These are phyloP conservation scores for Drosophila tripunctata DNA, from an alignment of 2,888 invertebrate genomes.

Conservation along the genomic window DNA sequence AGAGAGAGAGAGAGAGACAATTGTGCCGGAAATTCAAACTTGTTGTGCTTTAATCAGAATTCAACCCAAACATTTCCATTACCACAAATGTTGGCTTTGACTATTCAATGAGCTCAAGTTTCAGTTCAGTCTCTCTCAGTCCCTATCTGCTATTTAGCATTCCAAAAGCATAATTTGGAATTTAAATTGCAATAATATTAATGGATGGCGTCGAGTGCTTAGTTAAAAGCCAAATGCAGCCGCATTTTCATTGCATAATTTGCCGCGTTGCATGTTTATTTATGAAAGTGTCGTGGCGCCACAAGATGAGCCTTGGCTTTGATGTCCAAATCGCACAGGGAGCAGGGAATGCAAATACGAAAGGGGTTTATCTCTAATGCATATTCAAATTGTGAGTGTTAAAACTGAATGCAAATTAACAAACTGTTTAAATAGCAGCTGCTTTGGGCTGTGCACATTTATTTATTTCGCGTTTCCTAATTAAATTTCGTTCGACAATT, in stretches of 20 bases:
- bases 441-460: conserved; percentile 1
- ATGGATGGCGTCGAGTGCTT: conserved; percentile 51
- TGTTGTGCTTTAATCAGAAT: conserved; percentile 3
- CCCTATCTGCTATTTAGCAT: conserved; percentile 46
- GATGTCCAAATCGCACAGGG: conserved; percentile 25
- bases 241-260: conserved; percentile 67
- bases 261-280: conserved; percentile 65
- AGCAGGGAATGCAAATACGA: background rate
- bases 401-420: conserved; percentile 74
- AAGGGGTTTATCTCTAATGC: conserved; percentile 32
- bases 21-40: conserved; percentile 15
- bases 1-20: background rate
- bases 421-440: conserved; percentile 63
- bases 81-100: background rate
- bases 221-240: conserved; percentile 59
- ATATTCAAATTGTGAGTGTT: conserved; percentile 59
- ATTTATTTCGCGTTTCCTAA: conserved; percentile 24
- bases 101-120: background rate
- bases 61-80: background rate
- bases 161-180: conserved; percentile 66
- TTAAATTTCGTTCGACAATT: conserved; percentile 26
- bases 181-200: conserved; percentile 72
- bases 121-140: background rate
- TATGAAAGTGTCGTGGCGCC: conserved; percentile 68
- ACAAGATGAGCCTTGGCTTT: conserved; percentile 37